Evolutionary conservation across 2,888 invertebrate species (phyloP), one percentile per base, ranked within the genome.

Genomic region (Ennomos erosarius): DNA sequence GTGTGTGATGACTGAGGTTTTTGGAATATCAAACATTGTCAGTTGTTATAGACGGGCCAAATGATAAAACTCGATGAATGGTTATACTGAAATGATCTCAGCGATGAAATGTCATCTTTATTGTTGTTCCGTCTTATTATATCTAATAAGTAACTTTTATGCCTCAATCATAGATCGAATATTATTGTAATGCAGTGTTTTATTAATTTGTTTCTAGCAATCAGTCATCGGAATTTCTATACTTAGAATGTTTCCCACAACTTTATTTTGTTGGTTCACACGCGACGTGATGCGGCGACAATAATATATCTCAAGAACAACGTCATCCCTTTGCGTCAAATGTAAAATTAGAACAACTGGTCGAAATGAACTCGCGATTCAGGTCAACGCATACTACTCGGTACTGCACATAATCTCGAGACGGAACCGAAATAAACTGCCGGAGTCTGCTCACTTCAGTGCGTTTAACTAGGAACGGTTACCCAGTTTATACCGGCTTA

Each of bases 281-380:
- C 49, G 59, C 48, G 47, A 61, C 47, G 56, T 48, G 44, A 49
- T 9, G 63, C 62, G 59, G 64, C 55, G 75, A 81, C 79, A 75
- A 75, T 84, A 84, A 84, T 75, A 74, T 71, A 66, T 71, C 67
- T 64, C 62, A 67, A 77, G 74, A 58, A 10, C 26, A 53, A 53
- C 84, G 81, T 82, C 81, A 84, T 83, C 76, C 70, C 78, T 78
- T 69, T 78, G 69, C 78, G 79, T 84, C 80, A 81, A 68, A 68
- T 65, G 71, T 87, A 86, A 83, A 77, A 84, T 81, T 87, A 87
- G 86, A 80, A 68, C 68, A 63, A 59, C 67, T 70, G 65, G 69
- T 70, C 71, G 71, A 58, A 73, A 65, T 75, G 79, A 82, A 80
- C 81, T 73, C 75, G 79, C 78, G 76, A 86, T 85, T 81, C 79